Conservation (phyloP, 2,888 invertebrate genomes). For the Drosophila koepferae region DNA sequence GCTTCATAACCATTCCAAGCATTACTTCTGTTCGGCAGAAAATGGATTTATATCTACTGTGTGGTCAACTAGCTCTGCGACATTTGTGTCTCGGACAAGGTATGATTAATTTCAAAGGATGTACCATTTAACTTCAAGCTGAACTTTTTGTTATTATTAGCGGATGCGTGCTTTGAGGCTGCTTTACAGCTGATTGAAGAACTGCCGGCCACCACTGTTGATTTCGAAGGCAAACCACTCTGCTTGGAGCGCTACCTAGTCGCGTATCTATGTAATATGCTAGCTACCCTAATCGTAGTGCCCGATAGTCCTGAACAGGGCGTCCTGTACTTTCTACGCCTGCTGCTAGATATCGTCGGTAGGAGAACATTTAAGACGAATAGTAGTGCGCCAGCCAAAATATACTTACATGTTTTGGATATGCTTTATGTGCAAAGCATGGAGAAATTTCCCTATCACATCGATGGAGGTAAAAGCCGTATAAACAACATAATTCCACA, state of each 20-base stretch:
- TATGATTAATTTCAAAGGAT: constrained; percentile 75
- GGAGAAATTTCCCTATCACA: constrained; percentile 93
- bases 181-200: constrained; percentile 92
- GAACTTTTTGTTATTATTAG: constrained; percentile 86
- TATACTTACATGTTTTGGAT: constrained; percentile 92
- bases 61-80: constrained; percentile 94
- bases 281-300: constrained; percentile 92
- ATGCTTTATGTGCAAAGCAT: constrained; percentile 92
- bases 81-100: constrained; percentile 97
- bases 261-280: constrained; percentile 91
- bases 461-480: constrained; percentile 88
- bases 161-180: constrained; percentile 97
- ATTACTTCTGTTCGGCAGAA: constrained; percentile 92
- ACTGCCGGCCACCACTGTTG: constrained; percentile 89
- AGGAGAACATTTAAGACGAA: constrained; percentile 90
- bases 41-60: constrained; percentile 93
- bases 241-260: constrained; percentile 90
- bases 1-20: constrained; percentile 98
- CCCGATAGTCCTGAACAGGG: constrained; percentile 96
- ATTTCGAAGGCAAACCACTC: constrained; percentile 91
- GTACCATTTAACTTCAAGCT: neutral
- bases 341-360: constrained; percentile 92
- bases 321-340: constrained; percentile 92
- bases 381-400: constrained; percentile 88
- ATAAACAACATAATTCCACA: neutral